phyloP scores from a whole-genome alignment of 2,888 invertebrate species.

The Andrena dorsata region DNA sequence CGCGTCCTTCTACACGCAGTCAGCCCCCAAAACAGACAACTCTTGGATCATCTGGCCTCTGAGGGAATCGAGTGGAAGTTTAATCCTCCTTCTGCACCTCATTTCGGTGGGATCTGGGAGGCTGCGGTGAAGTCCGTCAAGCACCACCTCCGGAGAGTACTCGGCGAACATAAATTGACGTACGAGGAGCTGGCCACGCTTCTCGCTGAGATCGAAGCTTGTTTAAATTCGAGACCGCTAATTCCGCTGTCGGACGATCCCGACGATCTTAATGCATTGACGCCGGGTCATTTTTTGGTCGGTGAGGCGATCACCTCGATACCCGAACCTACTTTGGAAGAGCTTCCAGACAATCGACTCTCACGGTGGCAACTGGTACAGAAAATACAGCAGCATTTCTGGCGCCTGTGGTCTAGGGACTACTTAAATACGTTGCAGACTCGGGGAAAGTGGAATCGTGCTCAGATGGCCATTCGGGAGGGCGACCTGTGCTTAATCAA shows the following conservation, averaged over 20 bases:
- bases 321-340: background rate
- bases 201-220: background rate
- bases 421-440: background rate
- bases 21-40: too few species aligned
- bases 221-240: background rate
- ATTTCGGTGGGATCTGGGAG: conserved; percentile 20
- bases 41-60: too few species aligned
- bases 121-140: conserved; percentile 11
- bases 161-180: background rate
- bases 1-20: too few species aligned
- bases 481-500: background rate
- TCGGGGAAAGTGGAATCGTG: background rate
- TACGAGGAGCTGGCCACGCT: conserved; percentile 13
- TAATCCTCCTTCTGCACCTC: background rate
- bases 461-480: fast-evolving
- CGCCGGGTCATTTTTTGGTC: conserved; percentile 12
- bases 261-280: background rate
- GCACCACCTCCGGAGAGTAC: conserved; percentile 1
- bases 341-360: background rate
- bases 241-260: background rate
- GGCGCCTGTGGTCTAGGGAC: background rate
- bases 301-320: background rate
- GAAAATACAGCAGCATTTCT: conserved; percentile 4
- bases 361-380: background rate
- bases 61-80: conserved; percentile 2